A percentile compares a stretch with the other conserved stretches of the same genome.
Conservation (phyloP, 2,113 vertebrate species). For the Takifugu flavidus region DNA sequence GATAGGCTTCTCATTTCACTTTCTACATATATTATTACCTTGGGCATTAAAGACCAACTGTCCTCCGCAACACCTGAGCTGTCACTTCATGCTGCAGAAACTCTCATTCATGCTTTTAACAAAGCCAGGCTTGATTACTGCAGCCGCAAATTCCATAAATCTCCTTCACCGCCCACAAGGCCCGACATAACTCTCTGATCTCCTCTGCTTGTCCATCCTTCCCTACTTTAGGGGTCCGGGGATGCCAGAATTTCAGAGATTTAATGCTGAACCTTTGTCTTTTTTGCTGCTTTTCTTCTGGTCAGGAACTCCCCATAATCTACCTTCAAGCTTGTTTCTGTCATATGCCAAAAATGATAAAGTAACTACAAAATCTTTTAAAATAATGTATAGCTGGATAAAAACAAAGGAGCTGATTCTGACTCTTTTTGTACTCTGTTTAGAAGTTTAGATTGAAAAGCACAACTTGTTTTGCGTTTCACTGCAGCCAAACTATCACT, state of each 20-base stretch:
- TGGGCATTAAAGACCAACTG: no score
- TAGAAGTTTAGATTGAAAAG: no score
- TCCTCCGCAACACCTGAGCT: not conserved
- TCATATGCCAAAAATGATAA: not conserved
- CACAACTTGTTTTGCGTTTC: no score
- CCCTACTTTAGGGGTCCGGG: not conserved
- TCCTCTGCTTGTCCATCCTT: not conserved
- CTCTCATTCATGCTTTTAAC: conserved; percentile 1
- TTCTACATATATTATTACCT: not conserved
- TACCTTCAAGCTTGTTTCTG: not conserved
- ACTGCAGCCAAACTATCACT: no score
- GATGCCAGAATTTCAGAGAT: not conserved
- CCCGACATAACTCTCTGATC: not conserved
- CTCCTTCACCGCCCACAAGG: conserved; percentile 1
- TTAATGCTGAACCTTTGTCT: not conserved
- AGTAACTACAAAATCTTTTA: not conserved
- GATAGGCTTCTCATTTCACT: not conserved
- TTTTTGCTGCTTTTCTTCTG: not conserved
- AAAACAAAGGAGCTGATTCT: no score
- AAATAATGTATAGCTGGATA: no score
- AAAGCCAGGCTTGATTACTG: not conserved
- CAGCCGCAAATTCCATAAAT: conserved; percentile 3
- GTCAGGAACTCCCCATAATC: not conserved
- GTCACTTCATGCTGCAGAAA: not conserved
- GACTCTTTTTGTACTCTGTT: no score